These are phyloP conservation scores for Amiota communis DNA, from an alignment of 2,888 invertebrate genomes.

Conservation along the genomic window DNA sequence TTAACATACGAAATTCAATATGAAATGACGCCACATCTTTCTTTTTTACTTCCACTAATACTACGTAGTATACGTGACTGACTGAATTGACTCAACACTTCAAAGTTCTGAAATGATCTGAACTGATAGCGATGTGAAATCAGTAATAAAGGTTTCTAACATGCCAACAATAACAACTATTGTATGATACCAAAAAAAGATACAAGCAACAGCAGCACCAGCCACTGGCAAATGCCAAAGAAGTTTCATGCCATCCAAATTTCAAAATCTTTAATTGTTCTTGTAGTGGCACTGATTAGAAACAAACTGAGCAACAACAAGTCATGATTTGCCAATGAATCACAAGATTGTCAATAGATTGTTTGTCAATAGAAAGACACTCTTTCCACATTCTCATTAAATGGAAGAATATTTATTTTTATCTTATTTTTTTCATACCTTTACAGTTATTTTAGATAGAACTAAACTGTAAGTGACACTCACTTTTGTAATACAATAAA, in stretches of 20 bases:
- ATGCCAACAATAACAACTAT: conserved; percentile 1
- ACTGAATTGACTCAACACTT: conserved; percentile 36
- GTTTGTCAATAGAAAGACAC: no score
- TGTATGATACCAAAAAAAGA: conserved; percentile 45
- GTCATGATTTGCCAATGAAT: no score
- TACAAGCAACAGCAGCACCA: conserved; percentile 30
- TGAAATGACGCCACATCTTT: no score
- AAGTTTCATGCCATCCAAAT: not conserved
- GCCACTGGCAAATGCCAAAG: conserved; percentile 14
- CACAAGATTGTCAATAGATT: no score
- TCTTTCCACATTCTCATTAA: no score
- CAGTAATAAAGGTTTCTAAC: conserved; percentile 37
- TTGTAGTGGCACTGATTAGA: no score
- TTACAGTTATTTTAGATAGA: not conserved
- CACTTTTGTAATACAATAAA: no score
- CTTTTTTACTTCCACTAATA: no score
- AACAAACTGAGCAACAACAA: no score
- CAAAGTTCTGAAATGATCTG: conserved; percentile 51
- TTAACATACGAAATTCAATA: no score
- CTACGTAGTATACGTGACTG: not conserved
- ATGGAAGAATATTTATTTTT: no score
- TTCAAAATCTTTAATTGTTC: no score
- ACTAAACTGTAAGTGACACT: not conserved
- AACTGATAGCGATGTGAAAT: conserved; percentile 45
- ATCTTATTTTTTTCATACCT: not conserved